Base-by-base conservation (phyloP, 2,113 vertebrate species). In the Clarias macrocephalus region DNA sequence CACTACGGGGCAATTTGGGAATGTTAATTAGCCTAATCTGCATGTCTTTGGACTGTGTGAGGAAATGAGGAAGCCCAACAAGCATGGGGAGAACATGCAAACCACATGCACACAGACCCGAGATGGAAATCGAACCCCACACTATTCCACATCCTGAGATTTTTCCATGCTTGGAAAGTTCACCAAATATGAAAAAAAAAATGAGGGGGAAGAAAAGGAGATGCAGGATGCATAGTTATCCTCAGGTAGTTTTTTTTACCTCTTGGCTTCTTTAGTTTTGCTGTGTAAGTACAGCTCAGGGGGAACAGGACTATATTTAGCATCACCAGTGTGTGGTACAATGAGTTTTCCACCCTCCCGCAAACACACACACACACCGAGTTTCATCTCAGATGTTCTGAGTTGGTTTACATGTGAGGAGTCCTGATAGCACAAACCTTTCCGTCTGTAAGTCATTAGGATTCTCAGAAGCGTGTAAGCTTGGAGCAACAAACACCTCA, bases 371-470 rank as follows among this genome's bases (percentile, higher is more conserved):
- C 11, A 65, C 62, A 65, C 25, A n/a, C 63, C 4, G 3, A 30
- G 66, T 30, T 42, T 42, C 33, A 70, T 30, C 66, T 70, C 15
- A 70, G 66, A 70, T 66, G 66, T 70, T 70, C 63, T 66, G 15
- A 11, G 70, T 73, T 84, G 37, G n/a, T 73, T 75, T 75, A 19
- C 54, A 75, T 68, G 28, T 75, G 72, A 84, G 54, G 19, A 37
- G 19, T 63, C 70, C 28, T 76, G 33, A 15, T 19, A 48, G 21
- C 48, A 52, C 70, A 85, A 76, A 75, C 57, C 76, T 72, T 21
- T 52, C 72, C 56, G 63, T 56, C 72, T 83, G 48, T 23, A 70
- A 70, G 28, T 83, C 63, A 76, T 76, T 73, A 76, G 5, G 1
- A n/a, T 57, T 23, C 54, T 60, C 68, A 85, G 59, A n/a, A 73